phyloP scores from a whole-genome alignment of 2,797 vertebrate species.

The Molossus alvarezi region DNA sequence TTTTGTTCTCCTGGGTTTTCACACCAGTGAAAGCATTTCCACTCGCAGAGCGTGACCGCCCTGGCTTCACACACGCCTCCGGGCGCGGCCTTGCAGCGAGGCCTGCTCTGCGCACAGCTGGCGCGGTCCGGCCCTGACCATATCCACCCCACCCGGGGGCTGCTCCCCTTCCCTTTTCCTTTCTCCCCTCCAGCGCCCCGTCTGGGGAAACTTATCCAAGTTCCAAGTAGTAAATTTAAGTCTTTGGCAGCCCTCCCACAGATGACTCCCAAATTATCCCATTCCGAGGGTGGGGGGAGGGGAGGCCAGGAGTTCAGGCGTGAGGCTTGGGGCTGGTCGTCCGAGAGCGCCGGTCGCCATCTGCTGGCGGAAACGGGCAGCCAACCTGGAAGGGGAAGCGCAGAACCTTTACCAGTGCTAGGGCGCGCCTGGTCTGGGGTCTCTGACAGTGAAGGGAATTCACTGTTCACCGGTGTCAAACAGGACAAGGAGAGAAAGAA shows the following conservation, averaged over 20 bases:
- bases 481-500: not conserved
- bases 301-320: conserved; percentile 62
- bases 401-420: accelerated
- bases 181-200: conserved; percentile 13
- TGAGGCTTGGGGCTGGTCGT: accelerated
- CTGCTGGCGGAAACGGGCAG: conserved; percentile 74
- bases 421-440: not conserved
- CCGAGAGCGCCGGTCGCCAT: conserved; percentile 82
- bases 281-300: conserved; percentile 59
- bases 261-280: conserved; percentile 76
- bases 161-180: not conserved
- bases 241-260: conserved; percentile 78
- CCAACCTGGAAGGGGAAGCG: not conserved
- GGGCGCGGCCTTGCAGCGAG: not conserved
- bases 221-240: conserved; percentile 80
- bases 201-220: conserved; percentile 78
- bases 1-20: conserved; percentile 70
- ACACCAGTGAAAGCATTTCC: conserved; percentile 65
- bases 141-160: not conserved
- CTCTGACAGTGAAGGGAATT: not conserved
- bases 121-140: not conserved
- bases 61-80: not conserved
- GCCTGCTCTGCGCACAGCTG: not conserved
- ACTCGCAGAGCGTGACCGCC: conserved; percentile 48
- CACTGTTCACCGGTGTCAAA: not conserved